A percentile compares a stretch with the other conserved stretches of the same genome.
These are phyloP conservation scores for Corythornis cristatus DNA, from an alignment of 2,113 vertebrate species.

Conservation along the genomic window DNA sequence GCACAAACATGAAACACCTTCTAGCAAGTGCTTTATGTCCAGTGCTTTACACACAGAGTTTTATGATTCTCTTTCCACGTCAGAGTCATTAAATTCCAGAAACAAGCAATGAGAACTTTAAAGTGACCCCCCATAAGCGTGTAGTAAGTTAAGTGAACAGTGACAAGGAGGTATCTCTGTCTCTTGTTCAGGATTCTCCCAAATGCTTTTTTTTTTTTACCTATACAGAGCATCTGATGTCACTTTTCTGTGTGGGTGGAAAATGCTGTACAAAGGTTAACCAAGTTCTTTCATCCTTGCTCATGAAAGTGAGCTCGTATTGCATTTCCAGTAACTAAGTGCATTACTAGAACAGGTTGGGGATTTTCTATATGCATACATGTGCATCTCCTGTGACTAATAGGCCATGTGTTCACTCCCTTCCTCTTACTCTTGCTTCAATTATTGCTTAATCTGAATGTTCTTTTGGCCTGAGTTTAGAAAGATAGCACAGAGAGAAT, in stretches of 20 bases:
- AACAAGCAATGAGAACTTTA: background rate
- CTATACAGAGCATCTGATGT: constrained; percentile 39
- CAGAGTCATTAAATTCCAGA: background rate
- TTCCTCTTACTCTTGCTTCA: constrained; percentile 24
- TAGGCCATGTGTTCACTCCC: background rate
- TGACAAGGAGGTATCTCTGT: constrained; percentile 16
- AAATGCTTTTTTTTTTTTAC: constrained; percentile 56
- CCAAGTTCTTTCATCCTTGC: constrained; percentile 59
- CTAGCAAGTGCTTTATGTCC: background rate
- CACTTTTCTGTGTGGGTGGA: constrained; percentile 28
- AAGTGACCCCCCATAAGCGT: background rate
- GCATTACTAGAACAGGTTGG: constrained; percentile 26
- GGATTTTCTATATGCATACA: constrained; percentile 13
- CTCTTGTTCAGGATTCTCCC: constrained; percentile 22
- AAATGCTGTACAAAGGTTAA: constrained; percentile 65
- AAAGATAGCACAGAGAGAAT: background rate
- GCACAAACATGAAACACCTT: background rate
- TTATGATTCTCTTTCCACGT: background rate
- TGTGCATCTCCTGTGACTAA: constrained; percentile 37
- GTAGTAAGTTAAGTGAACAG: background rate
- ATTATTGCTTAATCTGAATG: constrained; percentile 33
- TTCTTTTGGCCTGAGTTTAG: background rate
- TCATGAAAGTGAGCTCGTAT: constrained; percentile 13
- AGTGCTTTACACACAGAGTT: background rate
- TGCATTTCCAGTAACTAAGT: constrained; percentile 57